Base-by-base conservation (phyloP, 2,113 vertebrate genomes). In the Toxotes chatareus region DNA sequence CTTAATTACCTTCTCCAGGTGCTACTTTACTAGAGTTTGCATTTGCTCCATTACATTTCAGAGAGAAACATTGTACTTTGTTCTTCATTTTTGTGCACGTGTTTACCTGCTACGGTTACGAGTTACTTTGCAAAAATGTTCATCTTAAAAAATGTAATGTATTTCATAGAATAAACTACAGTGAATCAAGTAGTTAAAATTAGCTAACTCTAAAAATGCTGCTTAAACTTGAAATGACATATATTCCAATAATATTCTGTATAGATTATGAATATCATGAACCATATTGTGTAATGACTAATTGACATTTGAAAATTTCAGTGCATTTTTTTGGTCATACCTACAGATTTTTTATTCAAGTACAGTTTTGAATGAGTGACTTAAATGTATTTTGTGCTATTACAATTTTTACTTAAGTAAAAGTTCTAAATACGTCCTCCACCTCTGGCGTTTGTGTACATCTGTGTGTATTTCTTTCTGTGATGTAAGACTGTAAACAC, bases 401-500 rank as follows among this genome's bases (percentile, higher is more conserved):
- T n/a, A 9, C 21, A n/a, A 23, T 13, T n/a, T 42, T 40, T 21
- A 53, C 3, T 21, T 9, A 53, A 9, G 23, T 56, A 57, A 57
- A 55, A 55, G 2, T 13, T 44, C 40, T 7, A 46, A 8, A 31
- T 31, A 46, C 13, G 10, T 46, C 3, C 5, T 65, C 63, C 38
- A 42, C 12, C n/a, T 6, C 12, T 23, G 13, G 19, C 51, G 44
- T 76, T 38, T 27, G 7, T 47, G 8, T 67, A 0, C 17, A 19
- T 64, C 12, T 23, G 21, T 32, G 2, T 40, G 40, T 59, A 1
- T 70, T 44, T 40, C 8, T 76, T 16, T 19, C 40, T 69, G 77
- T 51, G 64, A 79, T 32, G 17, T 69, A n/a, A 78, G 17, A 23
- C 69, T 61, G 8, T 83, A 69, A 82, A 86, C 61, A 82, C 86